Evolutionary conservation across 2,113 vertebrate genomes (phyloP).

Genomic region (Trogon surrucura): DNA sequence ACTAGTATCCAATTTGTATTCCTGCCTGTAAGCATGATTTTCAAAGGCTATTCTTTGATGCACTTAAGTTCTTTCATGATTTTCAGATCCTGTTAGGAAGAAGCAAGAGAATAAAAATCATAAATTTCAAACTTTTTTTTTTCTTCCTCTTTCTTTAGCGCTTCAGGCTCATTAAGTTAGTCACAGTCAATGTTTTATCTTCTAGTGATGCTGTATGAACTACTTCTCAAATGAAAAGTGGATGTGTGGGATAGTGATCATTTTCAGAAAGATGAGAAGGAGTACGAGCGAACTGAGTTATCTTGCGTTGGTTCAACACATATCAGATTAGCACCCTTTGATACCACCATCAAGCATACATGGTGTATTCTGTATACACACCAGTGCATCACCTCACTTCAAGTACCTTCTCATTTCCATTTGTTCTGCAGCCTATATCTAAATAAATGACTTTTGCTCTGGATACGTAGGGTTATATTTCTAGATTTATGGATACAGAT

Average conservation of each 20-base stretch:
- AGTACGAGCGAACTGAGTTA: background rate
- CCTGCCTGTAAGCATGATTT: conserved; percentile 40
- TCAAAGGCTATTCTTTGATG: conserved; percentile 50
- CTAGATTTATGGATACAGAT: background rate
- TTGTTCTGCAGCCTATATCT: background rate
- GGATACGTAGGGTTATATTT: background rate
- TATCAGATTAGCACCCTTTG: background rate
- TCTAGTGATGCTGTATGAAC: conserved; percentile 1
- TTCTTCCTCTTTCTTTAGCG: background rate
- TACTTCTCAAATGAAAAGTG: conserved; percentile 14
- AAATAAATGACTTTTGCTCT: background rate
- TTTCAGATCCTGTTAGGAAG: conserved; percentile 38
- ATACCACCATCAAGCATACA: background rate
- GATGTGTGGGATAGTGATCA: background rate
- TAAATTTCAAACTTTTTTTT: background rate
- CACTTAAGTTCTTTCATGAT: conserved; percentile 44
- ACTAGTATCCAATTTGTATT: conserved; percentile 54
- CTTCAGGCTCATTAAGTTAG: conserved; percentile 44
- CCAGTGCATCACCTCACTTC: background rate
- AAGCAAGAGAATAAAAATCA: conserved; percentile 24
- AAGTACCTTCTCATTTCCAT: background rate
- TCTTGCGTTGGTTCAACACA: background rate
- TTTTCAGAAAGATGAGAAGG: conserved; percentile 8
- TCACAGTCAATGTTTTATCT: conserved; percentile 40
- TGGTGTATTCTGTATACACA: background rate